These are phyloP conservation scores for Turritopsis dohrnii DNA, from an alignment of 30 jellyfish, hydroid and myxozoan species.

Conservation along the genomic window DNA sequence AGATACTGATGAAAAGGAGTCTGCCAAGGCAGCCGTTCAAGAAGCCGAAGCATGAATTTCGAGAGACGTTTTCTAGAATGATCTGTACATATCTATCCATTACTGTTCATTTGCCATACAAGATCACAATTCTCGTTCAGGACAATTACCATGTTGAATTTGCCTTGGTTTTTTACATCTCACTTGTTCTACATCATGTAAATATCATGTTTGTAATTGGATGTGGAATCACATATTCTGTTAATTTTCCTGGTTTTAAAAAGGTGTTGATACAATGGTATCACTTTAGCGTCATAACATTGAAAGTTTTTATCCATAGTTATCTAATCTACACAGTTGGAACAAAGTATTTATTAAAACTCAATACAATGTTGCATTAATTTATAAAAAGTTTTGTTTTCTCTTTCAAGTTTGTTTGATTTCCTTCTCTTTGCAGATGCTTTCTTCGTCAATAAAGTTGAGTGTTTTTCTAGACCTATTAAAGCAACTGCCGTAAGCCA, in stretches of 20 bases:
- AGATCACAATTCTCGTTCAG: neutral
- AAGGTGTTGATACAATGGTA: neutral
- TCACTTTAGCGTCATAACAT: neutral
- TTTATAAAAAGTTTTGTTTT: neutral
- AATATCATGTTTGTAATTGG: neutral
- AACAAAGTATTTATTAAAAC: neutral
- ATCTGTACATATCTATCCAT: neutral
- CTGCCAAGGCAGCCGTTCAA: conserved; percentile 20
- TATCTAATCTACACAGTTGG: neutral
- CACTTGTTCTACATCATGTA: neutral
- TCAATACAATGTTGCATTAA: neutral
- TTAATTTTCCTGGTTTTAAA: neutral
- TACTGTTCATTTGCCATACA: neutral
- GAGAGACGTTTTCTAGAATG: neutral
- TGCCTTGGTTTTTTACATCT: neutral
- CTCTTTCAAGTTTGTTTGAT: neutral
- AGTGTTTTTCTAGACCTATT: neutral
- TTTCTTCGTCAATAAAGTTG: neutral
- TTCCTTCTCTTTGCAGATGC: neutral
- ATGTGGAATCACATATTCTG: neutral
- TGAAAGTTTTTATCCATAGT: neutral
- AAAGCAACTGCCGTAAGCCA: too few species aligned
- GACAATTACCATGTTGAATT: neutral
- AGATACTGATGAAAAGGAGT: conserved; percentile 1
- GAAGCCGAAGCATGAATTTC: conserved; percentile 7